Conservation (phyloP, 1,140 invertebrate species). For the Trichogramma pretiosum region DNA sequence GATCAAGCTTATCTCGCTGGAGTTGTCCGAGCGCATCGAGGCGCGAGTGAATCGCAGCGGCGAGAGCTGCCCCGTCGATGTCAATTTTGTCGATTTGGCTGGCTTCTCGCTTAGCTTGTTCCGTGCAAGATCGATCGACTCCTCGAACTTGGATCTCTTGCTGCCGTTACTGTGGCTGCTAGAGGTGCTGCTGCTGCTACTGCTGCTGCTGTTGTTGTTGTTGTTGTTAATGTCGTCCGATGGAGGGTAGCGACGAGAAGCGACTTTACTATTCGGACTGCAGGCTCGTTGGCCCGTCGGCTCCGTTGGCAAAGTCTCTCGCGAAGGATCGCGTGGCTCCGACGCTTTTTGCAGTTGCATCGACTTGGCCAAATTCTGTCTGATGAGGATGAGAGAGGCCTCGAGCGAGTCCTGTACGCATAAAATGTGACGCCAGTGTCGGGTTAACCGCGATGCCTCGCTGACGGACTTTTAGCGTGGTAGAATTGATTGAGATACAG, state of each 20-base stretch:
- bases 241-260: too few relatives aligned
- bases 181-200: background rate
- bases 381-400: background rate
- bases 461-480: background rate
- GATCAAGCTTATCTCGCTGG: conserved; percentile 23
- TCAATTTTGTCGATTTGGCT: too few relatives aligned
- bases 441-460: background rate
- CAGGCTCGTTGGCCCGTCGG: background rate
- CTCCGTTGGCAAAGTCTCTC: too few relatives aligned
- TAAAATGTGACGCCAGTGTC: too few relatives aligned
- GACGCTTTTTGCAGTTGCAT: background rate
- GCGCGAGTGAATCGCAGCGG: background rate
- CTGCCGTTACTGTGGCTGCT: background rate
- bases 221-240: too few relatives aligned
- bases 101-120: too few relatives aligned
- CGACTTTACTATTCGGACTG: background rate
- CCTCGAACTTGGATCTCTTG: background rate
- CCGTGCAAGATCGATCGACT: too few relatives aligned
- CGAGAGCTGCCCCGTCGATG: background rate
- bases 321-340: too few relatives aligned
- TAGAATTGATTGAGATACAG: conserved; percentile 20
- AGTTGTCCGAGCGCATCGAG: background rate
- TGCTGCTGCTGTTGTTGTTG: background rate
- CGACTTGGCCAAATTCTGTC: background rate
- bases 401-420: conserved; percentile 1